phyloP scores from a whole-genome alignment of 2,113 vertebrate species.

The Chaetodon trifascialis region DNA sequence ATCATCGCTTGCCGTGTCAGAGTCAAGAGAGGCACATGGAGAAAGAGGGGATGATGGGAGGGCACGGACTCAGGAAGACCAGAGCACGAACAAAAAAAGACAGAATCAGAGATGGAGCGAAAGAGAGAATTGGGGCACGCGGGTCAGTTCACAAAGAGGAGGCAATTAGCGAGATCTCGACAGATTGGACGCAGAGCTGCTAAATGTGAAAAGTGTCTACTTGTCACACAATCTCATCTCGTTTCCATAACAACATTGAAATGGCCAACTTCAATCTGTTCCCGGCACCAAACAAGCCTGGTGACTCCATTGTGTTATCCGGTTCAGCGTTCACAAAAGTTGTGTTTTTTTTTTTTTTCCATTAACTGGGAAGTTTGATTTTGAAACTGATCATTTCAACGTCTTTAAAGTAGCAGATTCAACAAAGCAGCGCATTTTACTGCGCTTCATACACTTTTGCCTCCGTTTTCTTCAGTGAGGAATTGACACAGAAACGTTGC shows the following conservation, averaged over 20 bases:
- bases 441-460: neutral
- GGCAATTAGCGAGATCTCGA: constrained; percentile 70
- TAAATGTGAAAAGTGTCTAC: constrained; percentile 70
- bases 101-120: constrained; percentile 14
- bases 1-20: constrained; percentile 12
- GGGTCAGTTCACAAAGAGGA: constrained; percentile 66
- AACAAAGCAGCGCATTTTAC: neutral
- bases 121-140: constrained; percentile 25
- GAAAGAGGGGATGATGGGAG: neutral
- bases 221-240: constrained; percentile 72
- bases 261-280: constrained; percentile 71
- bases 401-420: neutral
- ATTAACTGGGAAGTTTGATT: neutral
- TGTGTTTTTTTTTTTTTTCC: neutral
- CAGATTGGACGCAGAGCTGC: constrained; percentile 64
- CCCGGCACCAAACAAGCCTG: constrained; percentile 47
- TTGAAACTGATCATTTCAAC: neutral
- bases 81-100: neutral
- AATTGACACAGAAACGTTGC: neutral
- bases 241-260: constrained; percentile 85
- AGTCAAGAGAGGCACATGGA: constrained; percentile 4
- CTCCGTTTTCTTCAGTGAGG: neutral
- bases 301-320: constrained; percentile 31
- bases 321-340: neutral
- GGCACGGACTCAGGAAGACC: neutral